A percentile compares a stretch with the other conserved stretches of the same genome.
phyloP scores from a whole-genome alignment of 2,797 vertebrate genomes.

The Tangara arthus region DNA sequence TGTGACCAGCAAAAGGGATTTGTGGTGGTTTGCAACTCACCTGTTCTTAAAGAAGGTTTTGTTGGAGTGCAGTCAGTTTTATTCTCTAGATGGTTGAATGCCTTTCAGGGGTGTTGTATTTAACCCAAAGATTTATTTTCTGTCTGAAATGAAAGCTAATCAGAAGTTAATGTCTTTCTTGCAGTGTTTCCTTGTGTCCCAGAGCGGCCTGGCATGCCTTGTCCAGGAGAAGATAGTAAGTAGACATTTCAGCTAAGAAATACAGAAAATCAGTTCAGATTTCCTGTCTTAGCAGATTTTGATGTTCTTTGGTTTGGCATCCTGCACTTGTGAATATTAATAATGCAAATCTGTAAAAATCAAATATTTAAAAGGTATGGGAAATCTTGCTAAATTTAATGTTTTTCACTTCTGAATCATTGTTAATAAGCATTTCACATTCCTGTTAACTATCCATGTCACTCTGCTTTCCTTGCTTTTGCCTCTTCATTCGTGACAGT shows the following conservation, averaged over 20 bases:
- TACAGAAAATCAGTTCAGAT: background rate
- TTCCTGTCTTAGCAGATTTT: background rate
- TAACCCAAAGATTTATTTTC: background rate
- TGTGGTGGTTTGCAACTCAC: background rate
- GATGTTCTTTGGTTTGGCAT: background rate
- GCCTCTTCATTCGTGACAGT: background rate
- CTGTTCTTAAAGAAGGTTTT: background rate
- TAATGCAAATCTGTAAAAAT: background rate
- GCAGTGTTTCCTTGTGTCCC: slow-evolving; percentile 94
- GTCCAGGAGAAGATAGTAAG: slow-evolving; percentile 98
- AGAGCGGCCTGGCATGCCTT: slow-evolving; percentile 97
- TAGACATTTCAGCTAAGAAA: slow-evolving; percentile 32
- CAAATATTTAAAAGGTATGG: background rate
- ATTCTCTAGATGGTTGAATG: background rate
- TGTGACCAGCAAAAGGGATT: background rate
- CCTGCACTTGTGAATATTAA: background rate
- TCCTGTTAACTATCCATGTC: slow-evolving; percentile 2
- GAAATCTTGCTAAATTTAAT: background rate
- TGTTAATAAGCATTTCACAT: slow-evolving; percentile 44
- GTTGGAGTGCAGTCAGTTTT: background rate
- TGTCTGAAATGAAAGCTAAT: slow-evolving; percentile 6
- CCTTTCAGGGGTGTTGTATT: background rate
- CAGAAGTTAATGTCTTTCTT: slow-evolving; percentile 11
- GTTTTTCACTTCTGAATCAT: slow-evolving; percentile 32
- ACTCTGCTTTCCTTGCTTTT: slow-evolving; percentile 46